A percentile compares a stretch with the other conserved stretches of the same genome.
Conservation (phyloP, 2,888 invertebrate genomes). For the Acanthacorydalis orientalis region DNA sequence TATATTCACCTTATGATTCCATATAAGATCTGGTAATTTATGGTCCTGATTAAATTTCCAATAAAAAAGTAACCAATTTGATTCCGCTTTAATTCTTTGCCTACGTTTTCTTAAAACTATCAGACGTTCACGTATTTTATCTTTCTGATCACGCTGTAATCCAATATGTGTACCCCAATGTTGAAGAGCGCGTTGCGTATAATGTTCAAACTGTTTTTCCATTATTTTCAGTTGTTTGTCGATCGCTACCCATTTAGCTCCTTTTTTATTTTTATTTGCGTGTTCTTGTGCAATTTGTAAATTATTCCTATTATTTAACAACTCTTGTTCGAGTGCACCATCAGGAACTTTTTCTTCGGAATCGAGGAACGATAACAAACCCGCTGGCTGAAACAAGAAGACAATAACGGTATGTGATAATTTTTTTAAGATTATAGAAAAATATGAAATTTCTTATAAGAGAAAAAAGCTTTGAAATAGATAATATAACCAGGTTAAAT, state of each 20-base stretch:
- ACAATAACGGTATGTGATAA: not conserved
- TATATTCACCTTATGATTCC: slow-evolving; percentile 81
- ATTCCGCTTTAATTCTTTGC: slow-evolving; percentile 70
- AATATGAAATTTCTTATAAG: not conserved
- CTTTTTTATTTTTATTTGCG: slow-evolving; percentile 45
- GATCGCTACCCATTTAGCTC: slow-evolving; percentile 53
- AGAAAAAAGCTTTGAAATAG: no score
- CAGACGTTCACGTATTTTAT: slow-evolving; percentile 57
- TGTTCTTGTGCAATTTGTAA: slow-evolving; percentile 81
- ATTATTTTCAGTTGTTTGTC: slow-evolving; percentile 58
- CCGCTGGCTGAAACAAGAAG: slow-evolving; percentile 57
- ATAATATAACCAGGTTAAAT: no score
- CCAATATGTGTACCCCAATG: slow-evolving; percentile 55
- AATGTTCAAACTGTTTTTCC: slow-evolving; percentile 66
- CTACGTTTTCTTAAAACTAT: slow-evolving; percentile 82
- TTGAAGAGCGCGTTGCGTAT: slow-evolving; percentile 43
- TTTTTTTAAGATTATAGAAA: not conserved
- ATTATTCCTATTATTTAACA: slow-evolving; percentile 75
- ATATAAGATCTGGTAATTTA: slow-evolving; percentile 88
- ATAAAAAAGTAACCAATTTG: slow-evolving; percentile 89
- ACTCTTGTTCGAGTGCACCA: slow-evolving; percentile 49
- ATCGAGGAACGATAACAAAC: slow-evolving; percentile 77
- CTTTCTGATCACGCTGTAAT: slow-evolving; percentile 34
- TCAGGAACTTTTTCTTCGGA: slow-evolving; percentile 71
- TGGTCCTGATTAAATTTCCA: slow-evolving; percentile 91